phyloP scores from a whole-genome alignment of 2,797 vertebrate genomes.

The Poliocrania exsul region DNA sequence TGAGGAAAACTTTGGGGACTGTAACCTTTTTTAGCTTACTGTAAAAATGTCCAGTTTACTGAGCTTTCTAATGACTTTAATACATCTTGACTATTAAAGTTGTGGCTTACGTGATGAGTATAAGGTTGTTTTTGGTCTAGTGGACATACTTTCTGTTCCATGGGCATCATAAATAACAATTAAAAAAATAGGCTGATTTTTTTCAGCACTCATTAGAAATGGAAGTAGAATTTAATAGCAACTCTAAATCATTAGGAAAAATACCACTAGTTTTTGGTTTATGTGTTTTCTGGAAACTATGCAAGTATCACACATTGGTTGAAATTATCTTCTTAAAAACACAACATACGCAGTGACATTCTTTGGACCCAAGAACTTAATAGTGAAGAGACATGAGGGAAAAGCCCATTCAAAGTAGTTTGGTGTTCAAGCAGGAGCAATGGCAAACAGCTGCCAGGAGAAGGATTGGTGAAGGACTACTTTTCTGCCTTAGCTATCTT shows the following conservation, averaged over 20 bases:
- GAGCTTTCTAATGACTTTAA: background rate
- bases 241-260: background rate
- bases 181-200: background rate
- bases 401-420: background rate
- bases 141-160: background rate
- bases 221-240: background rate
- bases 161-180: background rate
- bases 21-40: background rate
- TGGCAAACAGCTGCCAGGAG: background rate
- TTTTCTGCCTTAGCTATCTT: background rate
- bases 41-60: background rate
- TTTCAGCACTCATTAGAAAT: background rate
- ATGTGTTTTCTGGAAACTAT: background rate
- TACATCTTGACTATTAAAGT: background rate
- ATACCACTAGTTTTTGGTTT: background rate
- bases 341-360: rapidly evolving
- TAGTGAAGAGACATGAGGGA: background rate
- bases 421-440: background rate
- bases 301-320: background rate
- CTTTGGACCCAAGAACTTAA: background rate
- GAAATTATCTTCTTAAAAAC: background rate
- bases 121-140: background rate
- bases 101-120: background rate
- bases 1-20: slow-evolving; percentile 13
- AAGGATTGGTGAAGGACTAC: background rate